Evolutionary conservation across 30 jellyfish, hydroid and myxozoan species (phyloP).

Genomic region (Sanderia malayensis): DNA sequence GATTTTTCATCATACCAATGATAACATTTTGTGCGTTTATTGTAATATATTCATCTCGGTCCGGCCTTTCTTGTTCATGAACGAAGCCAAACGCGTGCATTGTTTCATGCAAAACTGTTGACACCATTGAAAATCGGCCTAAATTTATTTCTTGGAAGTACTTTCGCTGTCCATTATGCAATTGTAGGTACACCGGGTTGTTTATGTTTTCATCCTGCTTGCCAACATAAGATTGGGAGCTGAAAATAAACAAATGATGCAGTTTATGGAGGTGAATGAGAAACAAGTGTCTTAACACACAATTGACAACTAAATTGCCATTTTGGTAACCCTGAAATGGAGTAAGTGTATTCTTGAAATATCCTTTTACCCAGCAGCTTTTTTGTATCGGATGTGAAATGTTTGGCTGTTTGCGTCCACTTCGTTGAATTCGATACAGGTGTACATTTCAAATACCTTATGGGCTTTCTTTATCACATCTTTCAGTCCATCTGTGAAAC

Average conservation of each 20-base stretch:
- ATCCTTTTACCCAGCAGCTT: background rate
- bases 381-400: background rate
- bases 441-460: background rate
- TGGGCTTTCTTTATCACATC: background rate
- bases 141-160: background rate
- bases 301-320: no score
- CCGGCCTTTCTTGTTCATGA: conserved; percentile 26
- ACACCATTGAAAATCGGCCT: background rate
- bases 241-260: no score
- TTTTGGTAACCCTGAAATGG: background rate
- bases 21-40: background rate
- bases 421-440: background rate
- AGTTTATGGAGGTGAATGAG: no score
- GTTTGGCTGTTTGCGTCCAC: background rate
- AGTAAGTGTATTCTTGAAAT: no score
- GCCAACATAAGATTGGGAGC: background rate
- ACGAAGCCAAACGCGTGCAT: conserved; percentile 37
- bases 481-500: background rate
- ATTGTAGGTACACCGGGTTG: background rate
- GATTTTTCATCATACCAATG: background rate
- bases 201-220: background rate
- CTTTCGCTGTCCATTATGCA: background rate
- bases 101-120: conserved; percentile 9
- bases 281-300: no score
- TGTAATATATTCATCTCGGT: conserved; percentile 29